Percentiles rank a stretch among this genome's conserved stretches.
Conservation (phyloP, 2,888 invertebrate species). For the Dolichomitus sp. region DNA sequence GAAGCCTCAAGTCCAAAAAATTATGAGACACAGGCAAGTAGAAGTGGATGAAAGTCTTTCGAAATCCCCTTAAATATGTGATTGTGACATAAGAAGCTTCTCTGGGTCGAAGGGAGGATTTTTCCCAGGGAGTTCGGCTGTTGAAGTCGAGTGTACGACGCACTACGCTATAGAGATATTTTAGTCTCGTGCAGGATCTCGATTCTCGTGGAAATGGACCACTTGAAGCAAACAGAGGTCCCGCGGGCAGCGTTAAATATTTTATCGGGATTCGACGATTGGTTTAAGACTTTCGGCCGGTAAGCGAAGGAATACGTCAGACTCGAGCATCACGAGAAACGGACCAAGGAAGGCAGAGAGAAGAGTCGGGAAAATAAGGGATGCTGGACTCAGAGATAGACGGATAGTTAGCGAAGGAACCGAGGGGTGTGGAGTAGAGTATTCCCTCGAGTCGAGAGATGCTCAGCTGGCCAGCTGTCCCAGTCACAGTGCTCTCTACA, state of each 20-base stretch:
- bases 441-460: constrained; percentile 82
- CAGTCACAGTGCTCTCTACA: constrained; percentile 74
- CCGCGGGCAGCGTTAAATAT: constrained; percentile 83
- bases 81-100: constrained; percentile 78
- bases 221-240: constrained; percentile 75
- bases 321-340: constrained; percentile 56
- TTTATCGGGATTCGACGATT: constrained; percentile 85
- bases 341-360: constrained; percentile 54
- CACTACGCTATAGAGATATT: constrained; percentile 31
- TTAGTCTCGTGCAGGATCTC: constrained; percentile 30
- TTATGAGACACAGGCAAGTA: constrained; percentile 45
- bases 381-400: constrained; percentile 64
- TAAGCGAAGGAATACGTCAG: constrained; percentile 71
- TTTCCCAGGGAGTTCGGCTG: constrained; percentile 63
- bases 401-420: constrained; percentile 75
- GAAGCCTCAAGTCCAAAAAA: constrained; percentile 27
- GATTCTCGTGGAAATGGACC: constrained; percentile 65
- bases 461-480: constrained; percentile 83
- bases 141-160: constrained; percentile 10
- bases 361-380: constrained; percentile 60
- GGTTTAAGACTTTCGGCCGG: constrained; percentile 80
- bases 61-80: constrained; percentile 74
- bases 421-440: constrained; percentile 66
- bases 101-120: constrained; percentile 59
- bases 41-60: constrained; percentile 26